Evolutionary conservation across 1,140 invertebrate genomes (phyloP).

Genomic region (Saxidomus purpurata): DNA sequence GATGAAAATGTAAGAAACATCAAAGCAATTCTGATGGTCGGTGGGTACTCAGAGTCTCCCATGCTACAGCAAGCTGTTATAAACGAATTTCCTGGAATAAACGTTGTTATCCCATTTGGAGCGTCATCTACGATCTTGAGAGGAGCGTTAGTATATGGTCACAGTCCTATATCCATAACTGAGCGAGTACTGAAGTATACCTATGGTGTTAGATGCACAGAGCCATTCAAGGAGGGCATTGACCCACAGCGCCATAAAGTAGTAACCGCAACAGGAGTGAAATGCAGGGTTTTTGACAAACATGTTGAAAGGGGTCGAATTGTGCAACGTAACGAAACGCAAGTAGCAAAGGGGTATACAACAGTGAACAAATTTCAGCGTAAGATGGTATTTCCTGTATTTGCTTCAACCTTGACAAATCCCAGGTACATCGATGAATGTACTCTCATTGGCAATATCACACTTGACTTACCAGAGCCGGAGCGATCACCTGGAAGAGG

Average conservation of each 20-base stretch:
- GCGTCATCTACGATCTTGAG: background rate
- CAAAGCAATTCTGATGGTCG: slow-evolving; percentile 41
- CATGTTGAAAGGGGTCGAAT: slow-evolving; percentile 25
- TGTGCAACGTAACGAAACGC: background rate
- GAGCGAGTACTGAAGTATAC: slow-evolving; percentile 16
- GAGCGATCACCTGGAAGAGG: background rate
- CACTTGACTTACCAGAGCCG: background rate
- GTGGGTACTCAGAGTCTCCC: slow-evolving; percentile 32
- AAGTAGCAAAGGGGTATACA: background rate
- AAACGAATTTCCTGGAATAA: background rate
- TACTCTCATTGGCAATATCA: background rate
- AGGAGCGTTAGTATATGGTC: slow-evolving; percentile 22
- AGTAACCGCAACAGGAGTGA: background rate
- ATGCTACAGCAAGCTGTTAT: slow-evolving; percentile 15
- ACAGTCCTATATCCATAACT: background rate
- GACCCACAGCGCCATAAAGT: background rate
- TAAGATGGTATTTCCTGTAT: background rate
- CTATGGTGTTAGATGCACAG: slow-evolving; percentile 4
- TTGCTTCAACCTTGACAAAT: background rate
- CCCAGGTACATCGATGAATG: slow-evolving; percentile 2
- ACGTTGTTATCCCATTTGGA: slow-evolving; percentile 6
- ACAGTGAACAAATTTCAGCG: background rate
- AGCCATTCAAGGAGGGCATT: background rate
- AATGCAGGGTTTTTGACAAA: background rate
- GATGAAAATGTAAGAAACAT: background rate